Evolutionary conservation across 2,797 vertebrate genomes (phyloP), one percentile per base, ranked within the genome.

Genomic region (Acipenser oxyrinchus): DNA sequence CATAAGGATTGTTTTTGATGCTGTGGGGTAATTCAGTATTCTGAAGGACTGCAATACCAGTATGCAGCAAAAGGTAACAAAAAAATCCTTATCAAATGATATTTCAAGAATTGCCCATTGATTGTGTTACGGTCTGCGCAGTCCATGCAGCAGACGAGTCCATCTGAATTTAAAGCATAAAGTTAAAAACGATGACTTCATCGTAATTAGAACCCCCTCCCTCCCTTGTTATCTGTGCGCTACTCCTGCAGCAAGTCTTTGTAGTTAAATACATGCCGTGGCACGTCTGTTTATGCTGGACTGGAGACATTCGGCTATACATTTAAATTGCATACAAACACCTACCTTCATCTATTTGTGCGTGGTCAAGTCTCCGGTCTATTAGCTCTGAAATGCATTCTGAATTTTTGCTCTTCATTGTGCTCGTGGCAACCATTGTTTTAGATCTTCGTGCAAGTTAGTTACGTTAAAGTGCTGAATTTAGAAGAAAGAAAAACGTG

Each of bases 381-480:
- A 79, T 64, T 70, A 79, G 48, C 7, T 86, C 86, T 0, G 75
- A 86, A 63, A 85, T 23, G 0, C 79, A 80, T 8, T 84, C 84
- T 48, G 77, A 62, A 74, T 75, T 86, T 76, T 88, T 89, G 73
- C 73, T 74, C 64, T 83, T 89, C 67, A 92, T 50, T 23, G 73
- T 83, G 83, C 84, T 87, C 11, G 88, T 85, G 48, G 88, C 87
- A 64, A 87, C 89, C 84, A 83, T 90, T 68, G 74, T 84, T 78
- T 37, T 37, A 37, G 37, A 37, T 37, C 37, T 37, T 37, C 37
- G 37, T 37, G 37, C 37, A 37, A 37, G 5, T 37, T 37, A 52
- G 37, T 61, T 67, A 5, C 60, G 7, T 53, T 53, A 72, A 74
- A 72, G 72, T 71, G 69, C 72, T 49, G 50, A 4, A 37, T 37